phyloP scores from a whole-genome alignment of 2,797 vertebrate genomes.

The Ambastaia sidthimunki region DNA sequence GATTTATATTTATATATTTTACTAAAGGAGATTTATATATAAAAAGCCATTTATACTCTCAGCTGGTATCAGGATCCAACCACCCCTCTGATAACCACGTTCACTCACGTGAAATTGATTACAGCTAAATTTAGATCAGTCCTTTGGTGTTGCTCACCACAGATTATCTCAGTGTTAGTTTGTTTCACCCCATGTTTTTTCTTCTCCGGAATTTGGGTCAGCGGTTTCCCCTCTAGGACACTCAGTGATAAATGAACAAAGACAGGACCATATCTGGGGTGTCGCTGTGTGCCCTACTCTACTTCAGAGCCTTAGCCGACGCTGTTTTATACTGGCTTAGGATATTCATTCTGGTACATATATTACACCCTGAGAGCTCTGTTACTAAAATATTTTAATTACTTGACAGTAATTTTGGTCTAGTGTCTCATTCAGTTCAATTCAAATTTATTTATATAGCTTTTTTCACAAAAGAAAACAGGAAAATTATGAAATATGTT shows the following conservation, averaged over 20 bases:
- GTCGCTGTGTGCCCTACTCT: constrained; percentile 32
- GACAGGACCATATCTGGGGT: constrained; percentile 38
- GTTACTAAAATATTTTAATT: constrained; percentile 17
- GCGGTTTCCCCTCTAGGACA: constrained; percentile 26
- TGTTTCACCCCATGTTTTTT: constrained; percentile 1
- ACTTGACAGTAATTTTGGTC: constrained; percentile 14
- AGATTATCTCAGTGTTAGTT: constrained; percentile 4
- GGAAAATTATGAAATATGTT: too few relatives aligned
- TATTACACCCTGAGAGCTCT: neutral
- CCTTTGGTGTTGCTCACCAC: neutral
- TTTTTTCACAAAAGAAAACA: too few relatives aligned
- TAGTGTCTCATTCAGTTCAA: constrained; percentile 7
- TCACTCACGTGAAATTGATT: neutral
- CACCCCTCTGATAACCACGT: neutral
- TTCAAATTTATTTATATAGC: too few relatives aligned
- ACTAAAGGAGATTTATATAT: too few relatives aligned
- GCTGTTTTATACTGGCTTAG: constrained; percentile 10
- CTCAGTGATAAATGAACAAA: constrained; percentile 28
- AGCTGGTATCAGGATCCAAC: neutral
- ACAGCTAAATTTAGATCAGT: neutral
- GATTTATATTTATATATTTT: too few relatives aligned
- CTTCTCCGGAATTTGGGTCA: constrained; percentile 40
- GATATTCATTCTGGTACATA: constrained; percentile 1
- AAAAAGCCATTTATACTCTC: too few relatives aligned
- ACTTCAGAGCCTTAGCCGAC: constrained; percentile 24